phyloP scores from a whole-genome alignment of 2,113 vertebrate genomes.

The Clarias gariepinus region DNA sequence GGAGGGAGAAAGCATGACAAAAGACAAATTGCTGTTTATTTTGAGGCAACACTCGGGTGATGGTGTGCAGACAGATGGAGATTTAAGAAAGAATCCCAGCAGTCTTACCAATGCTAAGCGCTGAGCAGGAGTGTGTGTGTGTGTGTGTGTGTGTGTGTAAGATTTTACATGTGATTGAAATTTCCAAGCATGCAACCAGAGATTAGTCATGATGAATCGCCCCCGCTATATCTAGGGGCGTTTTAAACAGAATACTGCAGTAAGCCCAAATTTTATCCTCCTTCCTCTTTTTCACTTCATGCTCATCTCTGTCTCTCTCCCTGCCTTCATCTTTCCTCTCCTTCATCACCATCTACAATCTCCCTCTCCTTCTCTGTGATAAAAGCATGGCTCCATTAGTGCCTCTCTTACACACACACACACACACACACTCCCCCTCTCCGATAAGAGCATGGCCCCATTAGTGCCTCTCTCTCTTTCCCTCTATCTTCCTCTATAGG shows the following conservation, averaged over 20 bases:
- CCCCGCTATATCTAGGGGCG: slow-evolving; percentile 46
- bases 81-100: slow-evolving; percentile 12
- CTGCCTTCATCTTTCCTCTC: slow-evolving; percentile 39
- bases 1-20: slow-evolving; percentile 1
- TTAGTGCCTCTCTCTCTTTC: slow-evolving; percentile 28
- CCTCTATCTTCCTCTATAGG: not conserved
- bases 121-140: slow-evolving; percentile 13
- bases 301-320: slow-evolving; percentile 26
- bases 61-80: slow-evolving; percentile 8
- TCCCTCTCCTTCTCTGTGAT: slow-evolving; percentile 44
- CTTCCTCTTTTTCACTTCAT: slow-evolving; percentile 6
- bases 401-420: slow-evolving; percentile 19
- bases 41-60: not conserved
- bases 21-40: not conserved
- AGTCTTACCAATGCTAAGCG: slow-evolving; percentile 1
- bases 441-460: slow-evolving; percentile 21
- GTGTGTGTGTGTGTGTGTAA: not conserved
- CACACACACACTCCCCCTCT: not conserved
- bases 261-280: slow-evolving; percentile 11
- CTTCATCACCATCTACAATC: slow-evolving; percentile 40
- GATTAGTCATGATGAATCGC: slow-evolving; percentile 35
- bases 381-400: slow-evolving; percentile 55
- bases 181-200: slow-evolving; percentile 7
- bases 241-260: slow-evolving; percentile 43
- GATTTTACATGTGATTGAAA: slow-evolving; percentile 38